Conservation (phyloP, 2,888 invertebrate genomes). For the Leptopilina syphax region DNA sequence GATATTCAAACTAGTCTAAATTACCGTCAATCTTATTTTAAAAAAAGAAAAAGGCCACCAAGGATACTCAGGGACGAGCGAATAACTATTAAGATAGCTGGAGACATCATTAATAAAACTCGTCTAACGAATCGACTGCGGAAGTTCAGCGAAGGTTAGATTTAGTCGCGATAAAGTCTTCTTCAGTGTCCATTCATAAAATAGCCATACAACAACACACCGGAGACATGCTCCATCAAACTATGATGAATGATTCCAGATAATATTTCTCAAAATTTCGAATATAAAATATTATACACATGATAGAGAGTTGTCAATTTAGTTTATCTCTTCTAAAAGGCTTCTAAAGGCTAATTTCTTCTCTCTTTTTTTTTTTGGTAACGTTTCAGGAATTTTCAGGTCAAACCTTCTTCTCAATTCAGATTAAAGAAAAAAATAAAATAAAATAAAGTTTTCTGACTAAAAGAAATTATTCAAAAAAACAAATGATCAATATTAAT, state of each 20-base stretch:
- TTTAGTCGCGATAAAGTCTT: constrained; percentile 29
- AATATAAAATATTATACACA: not conserved
- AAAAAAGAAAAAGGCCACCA: constrained; percentile 24
- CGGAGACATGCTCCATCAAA: constrained; percentile 18
- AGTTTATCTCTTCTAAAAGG: not conserved
- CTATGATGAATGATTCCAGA: constrained; percentile 27
- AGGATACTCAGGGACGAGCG: constrained; percentile 25
- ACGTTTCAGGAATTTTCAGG: no score
- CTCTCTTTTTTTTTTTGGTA: no score
- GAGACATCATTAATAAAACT: constrained; percentile 57
- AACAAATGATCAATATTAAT: no score
- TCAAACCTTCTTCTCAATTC: no score
- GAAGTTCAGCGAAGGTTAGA: constrained; percentile 53
- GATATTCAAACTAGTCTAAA: not conserved
- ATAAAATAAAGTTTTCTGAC: no score
- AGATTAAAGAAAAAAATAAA: no score
- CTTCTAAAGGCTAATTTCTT: no score
- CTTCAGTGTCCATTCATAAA: constrained; percentile 35
- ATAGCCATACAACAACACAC: not conserved
- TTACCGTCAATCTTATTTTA: not conserved
- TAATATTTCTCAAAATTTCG: constrained; percentile 4
- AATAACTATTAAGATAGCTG: constrained; percentile 53
- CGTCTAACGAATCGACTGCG: constrained; percentile 58
- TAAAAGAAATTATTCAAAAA: no score
- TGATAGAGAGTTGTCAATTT: constrained; percentile 4